phyloP scores from a whole-genome alignment of 2,888 invertebrate species.

The Polydrusus pterygomalis region DNA sequence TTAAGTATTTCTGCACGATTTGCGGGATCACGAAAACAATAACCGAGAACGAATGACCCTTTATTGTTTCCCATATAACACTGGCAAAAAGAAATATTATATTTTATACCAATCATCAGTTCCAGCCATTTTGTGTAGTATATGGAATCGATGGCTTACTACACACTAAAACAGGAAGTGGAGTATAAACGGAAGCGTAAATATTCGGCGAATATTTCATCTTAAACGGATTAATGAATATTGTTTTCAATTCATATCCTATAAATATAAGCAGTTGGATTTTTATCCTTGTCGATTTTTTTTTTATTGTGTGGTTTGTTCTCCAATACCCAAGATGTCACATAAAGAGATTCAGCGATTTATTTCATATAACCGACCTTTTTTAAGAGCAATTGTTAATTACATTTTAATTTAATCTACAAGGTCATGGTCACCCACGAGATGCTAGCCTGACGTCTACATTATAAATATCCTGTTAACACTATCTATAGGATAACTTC shows the following conservation, averaged over 20 bases:
- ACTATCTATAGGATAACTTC: too few relatives aligned
- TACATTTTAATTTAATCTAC: too few relatives aligned
- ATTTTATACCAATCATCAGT: slow-evolving; percentile 33
- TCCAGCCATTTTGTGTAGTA: slow-evolving; percentile 19
- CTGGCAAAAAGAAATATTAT: slow-evolving; percentile 29
- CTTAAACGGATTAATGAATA: background rate
- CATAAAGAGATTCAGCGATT: too few relatives aligned
- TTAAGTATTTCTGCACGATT: slow-evolving; percentile 34
- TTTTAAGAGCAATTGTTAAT: too few relatives aligned
- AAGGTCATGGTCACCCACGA: too few relatives aligned
- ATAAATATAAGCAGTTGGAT: too few relatives aligned
- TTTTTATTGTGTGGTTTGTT: too few relatives aligned
- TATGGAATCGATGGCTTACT: slow-evolving; percentile 14
- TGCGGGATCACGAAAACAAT: slow-evolving; percentile 32
- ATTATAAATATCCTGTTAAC: too few relatives aligned
- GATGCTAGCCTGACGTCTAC: too few relatives aligned
- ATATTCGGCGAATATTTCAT: background rate
- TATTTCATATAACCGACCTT: too few relatives aligned
- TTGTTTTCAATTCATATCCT: background rate
- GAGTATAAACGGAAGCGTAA: background rate
- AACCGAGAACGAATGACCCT: slow-evolving; percentile 31
- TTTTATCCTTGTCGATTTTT: too few relatives aligned
- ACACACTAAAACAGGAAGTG: background rate
- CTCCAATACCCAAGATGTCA: too few relatives aligned
- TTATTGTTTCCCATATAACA: slow-evolving; percentile 37